Conservation (phyloP, 2,888 invertebrate species). For the Limenitis camilla region DNA sequence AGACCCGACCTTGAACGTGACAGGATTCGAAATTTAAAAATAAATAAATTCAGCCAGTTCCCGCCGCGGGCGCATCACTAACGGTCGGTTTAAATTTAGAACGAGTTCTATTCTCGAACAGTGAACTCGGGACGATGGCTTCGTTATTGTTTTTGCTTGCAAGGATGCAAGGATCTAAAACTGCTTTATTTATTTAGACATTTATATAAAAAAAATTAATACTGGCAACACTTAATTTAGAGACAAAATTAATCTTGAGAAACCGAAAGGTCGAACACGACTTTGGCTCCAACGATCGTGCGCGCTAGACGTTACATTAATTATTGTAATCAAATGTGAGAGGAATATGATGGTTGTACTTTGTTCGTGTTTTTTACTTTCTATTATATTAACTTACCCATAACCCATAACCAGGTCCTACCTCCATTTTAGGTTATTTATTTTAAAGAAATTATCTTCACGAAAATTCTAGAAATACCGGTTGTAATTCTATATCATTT, state of each 20-base stretch:
- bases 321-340: too few species aligned
- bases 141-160: slow-evolving; percentile 58
- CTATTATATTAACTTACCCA: too few species aligned
- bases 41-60: slow-evolving; percentile 52
- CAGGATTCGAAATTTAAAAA: slow-evolving; percentile 61
- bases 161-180: slow-evolving; percentile 21
- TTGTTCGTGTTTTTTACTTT: too few species aligned
- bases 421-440: too few species aligned
- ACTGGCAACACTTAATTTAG: too few species aligned
- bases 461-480: neutral
- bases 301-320: too few species aligned
- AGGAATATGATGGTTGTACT: too few species aligned
- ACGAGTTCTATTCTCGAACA: slow-evolving; percentile 66
- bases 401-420: too few species aligned
- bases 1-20: slow-evolving; percentile 68
- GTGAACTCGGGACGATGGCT: slow-evolving; percentile 66
- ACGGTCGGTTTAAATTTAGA: slow-evolving; percentile 67
- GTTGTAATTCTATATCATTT: neutral
- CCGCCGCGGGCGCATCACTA: slow-evolving; percentile 66
- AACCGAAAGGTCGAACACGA: too few species aligned
- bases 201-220: neutral
- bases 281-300: too few species aligned
- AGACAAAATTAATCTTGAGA: too few species aligned
- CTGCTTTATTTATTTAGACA: slow-evolving; percentile 4
- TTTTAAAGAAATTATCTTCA: too few species aligned